A percentile compares a stretch with the other conserved stretches of the same genome.
These are phyloP conservation scores for western clawed frog (Xenopus tropicalis) DNA, from an alignment of 2,113 vertebrate genomes.

Conservation along the genomic window UCB_Xtro_10.0 CM004444.2:3247001-3247500, in stretches of 20 bases:
- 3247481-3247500: constrained; percentile 97
- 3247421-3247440: neutral
- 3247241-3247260: constrained; percentile 25
- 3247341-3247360: constrained; percentile 96
- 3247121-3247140: neutral
- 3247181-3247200: neutral
- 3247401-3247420: neutral
- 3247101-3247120: neutral
- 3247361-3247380: constrained; percentile 96
- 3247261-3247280: constrained; percentile 94
- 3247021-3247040: too few species aligned
- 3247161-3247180: constrained; percentile 19
- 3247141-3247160: neutral
- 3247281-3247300: constrained; percentile 93
- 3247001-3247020: too few species aligned
- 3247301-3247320: constrained; percentile 97
- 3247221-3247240: neutral
- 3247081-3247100: neutral
- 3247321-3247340: constrained; percentile 98
- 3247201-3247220: neutral
- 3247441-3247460: neutral
- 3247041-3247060: too few species aligned
- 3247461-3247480: constrained; percentile 61
- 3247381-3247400: too few species aligned
- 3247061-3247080: too few species aligned